Percentiles rank a stretch among this genome's conserved stretches.
Evolutionary conservation across 2,888 invertebrate genomes (phyloP).

Genomic region (Tricholauxania praeusta): DNA sequence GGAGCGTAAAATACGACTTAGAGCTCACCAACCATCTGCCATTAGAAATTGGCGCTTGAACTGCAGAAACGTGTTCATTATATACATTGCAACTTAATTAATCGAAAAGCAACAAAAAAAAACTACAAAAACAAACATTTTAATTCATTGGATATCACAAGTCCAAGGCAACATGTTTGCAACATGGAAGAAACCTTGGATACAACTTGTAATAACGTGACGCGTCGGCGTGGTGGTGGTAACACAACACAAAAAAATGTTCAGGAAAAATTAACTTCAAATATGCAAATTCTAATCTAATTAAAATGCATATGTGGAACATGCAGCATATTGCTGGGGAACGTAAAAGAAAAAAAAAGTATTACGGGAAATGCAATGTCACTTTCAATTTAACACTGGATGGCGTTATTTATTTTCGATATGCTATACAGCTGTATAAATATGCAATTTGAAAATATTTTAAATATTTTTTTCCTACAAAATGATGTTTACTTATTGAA

Average conservation of each 20-base stretch:
- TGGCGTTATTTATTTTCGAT: no score
- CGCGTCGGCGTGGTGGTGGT: constrained; percentile 11
- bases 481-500: no score
- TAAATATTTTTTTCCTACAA: no score
- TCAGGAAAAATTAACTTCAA: not conserved
- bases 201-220: not conserved
- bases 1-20: constrained; percentile 14
- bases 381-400: constrained; percentile 1
- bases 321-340: not conserved
- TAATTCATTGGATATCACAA: not conserved
- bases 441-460: no score
- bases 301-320: constrained; percentile 13
- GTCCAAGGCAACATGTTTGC: not conserved
- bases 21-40: constrained; percentile 26
- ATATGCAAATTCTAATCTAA: constrained; percentile 30
- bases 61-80: constrained; percentile 28
- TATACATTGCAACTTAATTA: not conserved
- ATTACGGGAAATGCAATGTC: not conserved
- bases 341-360: not conserved
- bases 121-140: not conserved
- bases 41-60: constrained; percentile 20
- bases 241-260: no score
- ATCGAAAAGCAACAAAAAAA: not conserved
- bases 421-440: no score
- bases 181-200: no score